Conservation (phyloP, 2,797 vertebrate genomes). For the Falco cherrug region DNA sequence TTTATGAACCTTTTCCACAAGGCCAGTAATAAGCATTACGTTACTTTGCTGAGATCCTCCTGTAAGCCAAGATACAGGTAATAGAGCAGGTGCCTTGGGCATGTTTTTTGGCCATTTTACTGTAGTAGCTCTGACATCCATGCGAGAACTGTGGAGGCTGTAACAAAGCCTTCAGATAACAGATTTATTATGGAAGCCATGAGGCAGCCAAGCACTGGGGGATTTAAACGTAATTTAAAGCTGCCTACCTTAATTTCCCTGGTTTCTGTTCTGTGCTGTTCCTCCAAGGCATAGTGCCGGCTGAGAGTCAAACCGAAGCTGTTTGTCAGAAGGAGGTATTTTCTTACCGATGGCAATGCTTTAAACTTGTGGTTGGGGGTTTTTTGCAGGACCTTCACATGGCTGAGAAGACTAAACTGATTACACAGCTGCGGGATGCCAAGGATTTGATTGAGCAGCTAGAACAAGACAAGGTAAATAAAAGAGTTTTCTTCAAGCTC, state of each 20-base stretch:
- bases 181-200: neutral
- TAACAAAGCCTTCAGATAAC: neutral
- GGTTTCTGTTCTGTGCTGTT: neutral
- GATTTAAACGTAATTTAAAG: neutral
- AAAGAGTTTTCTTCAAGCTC: neutral
- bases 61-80: neutral
- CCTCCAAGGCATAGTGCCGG: neutral
- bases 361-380: neutral
- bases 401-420: conserved; percentile 94
- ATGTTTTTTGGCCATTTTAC: neutral
- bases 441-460: conserved; percentile 97
- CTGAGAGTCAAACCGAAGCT: neutral
- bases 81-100: neutral
- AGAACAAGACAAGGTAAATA: conserved; percentile 97
- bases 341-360: conserved; percentile 34
- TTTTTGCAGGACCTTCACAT: conserved; percentile 89
- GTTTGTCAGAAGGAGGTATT: neutral
- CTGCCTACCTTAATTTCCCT: neutral
- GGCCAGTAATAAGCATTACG: neutral
- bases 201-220: neutral
- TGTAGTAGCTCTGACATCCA: neutral
- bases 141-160: neutral
- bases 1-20: neutral
- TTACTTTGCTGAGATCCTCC: neutral
- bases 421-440: conserved; percentile 94